These are phyloP conservation scores for Microtus montanus DNA, from an alignment of 2,113 vertebrate species.

Conservation along the genomic window DNA sequence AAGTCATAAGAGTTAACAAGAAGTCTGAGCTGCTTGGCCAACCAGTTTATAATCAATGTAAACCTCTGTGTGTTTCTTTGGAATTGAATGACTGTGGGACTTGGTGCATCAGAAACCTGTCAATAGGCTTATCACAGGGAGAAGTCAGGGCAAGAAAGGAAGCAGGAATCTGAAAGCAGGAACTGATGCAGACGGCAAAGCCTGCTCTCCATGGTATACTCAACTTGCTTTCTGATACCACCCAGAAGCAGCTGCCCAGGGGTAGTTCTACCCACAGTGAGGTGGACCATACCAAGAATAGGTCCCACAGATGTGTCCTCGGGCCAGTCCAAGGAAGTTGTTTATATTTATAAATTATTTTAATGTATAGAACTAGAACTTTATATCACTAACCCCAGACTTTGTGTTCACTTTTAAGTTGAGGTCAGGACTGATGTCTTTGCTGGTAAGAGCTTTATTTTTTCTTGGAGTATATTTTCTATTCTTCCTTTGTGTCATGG, in stretches of 20 bases:
- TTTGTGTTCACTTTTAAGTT: not conserved
- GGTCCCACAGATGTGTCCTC: not conserved
- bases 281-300: not conserved
- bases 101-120: no score
- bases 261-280: not conserved
- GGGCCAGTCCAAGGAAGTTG: not conserved
- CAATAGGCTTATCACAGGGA: not conserved
- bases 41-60: no score
- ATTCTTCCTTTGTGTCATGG: not conserved
- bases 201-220: not conserved
- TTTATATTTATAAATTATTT: not conserved
- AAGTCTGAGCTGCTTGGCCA: no score
- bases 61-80: no score
- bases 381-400: not conserved
- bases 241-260: not conserved
- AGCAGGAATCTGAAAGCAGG: not conserved
- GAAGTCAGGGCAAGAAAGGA: not conserved
- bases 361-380: not conserved
- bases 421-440: not conserved
- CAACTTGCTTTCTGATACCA: not conserved
- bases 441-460: not conserved
- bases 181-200: not conserved
- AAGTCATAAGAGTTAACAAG: no score
- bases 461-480: not conserved
- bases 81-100: no score